Conservation (phyloP, 2,888 invertebrate species). For the Acanthopleura granulata region DNA sequence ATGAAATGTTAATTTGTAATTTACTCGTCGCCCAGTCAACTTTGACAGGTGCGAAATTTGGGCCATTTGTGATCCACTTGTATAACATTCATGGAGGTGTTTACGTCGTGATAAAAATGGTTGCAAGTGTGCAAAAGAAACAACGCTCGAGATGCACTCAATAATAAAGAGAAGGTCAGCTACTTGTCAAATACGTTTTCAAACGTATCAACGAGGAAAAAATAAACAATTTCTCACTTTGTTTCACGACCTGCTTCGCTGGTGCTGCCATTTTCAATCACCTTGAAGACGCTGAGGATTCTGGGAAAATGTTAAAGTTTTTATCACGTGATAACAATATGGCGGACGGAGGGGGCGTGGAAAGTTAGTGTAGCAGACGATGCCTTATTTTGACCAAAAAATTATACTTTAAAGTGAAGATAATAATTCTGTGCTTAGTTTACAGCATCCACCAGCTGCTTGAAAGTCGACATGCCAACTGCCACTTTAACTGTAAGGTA, state of each 20-base stretch:
- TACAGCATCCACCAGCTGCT: neutral
- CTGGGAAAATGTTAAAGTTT: neutral
- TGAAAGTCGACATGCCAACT: constrained; percentile 3
- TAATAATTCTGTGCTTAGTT: neutral
- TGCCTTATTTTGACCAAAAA: neutral
- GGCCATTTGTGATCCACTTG: no score
- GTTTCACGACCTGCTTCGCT: constrained; percentile 7
- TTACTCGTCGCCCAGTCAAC: no score
- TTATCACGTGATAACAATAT: constrained; percentile 5
- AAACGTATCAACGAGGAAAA: neutral
- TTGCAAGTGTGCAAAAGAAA: no score
- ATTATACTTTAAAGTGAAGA: neutral
- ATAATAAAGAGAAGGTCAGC: no score
- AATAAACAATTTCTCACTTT: neutral
- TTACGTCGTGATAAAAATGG: no score
- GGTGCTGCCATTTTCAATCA: constrained; percentile 21
- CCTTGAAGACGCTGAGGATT: constrained; percentile 6
- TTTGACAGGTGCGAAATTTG: no score
- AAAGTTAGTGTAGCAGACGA: neutral
- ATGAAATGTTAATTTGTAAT: no score
- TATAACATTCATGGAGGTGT: no score
- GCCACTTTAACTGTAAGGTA: constrained; percentile 10
- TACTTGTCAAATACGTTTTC: no score
- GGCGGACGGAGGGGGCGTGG: constrained; percentile 3
- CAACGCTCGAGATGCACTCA: no score